Base-by-base conservation (phyloP, 1,140 invertebrate genomes). In the Phymorhynchus buccinoides region DNA sequence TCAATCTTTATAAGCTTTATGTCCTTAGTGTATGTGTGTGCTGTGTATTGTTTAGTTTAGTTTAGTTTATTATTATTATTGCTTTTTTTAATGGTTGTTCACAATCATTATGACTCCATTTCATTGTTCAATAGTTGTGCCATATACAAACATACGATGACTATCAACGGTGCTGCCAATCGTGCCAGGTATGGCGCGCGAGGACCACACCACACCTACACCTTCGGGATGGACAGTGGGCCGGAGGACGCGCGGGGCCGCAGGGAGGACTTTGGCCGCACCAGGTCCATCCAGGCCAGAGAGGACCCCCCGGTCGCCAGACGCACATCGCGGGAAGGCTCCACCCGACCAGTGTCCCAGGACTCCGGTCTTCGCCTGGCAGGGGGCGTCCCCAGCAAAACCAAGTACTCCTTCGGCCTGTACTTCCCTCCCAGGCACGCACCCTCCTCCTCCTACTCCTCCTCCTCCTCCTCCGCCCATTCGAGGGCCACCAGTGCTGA, bases 401-500 rank as follows among this genome's bases (percentile, higher is more conserved):
- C 86, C 39, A 87, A 86, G 62, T 88, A 88, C 78, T 88, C 88
- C 7, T 89, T 89, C 56, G 88, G 88, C 35, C 78, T 89, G 18
- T 89, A 86, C 68, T 89, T 88, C 44, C 86, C 88, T 3, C 88
- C 88, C 32, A 62, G 81, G 0, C n/a, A 44, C 12, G 44, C 30
- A 18, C 77, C 77, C 14, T 42, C 77, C 39, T 14, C 37, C 39
- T 9, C 14, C 1, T 66, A 82, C 3, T 82, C 62, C n/a, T n/a
- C n/a, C n/a, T n/a, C n/a, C n/a, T 79, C 37, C 3, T 52, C 18
- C 3, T 14, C 37, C 39, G 7, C 14, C 1, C 81, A 82, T 3
- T 82, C 62, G 6, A 37, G 66, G n/a, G 81, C 81, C 32, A 66
- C 81, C 62, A 83, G 81, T 30, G 81, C 81, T 73, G 81, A 83